A percentile compares a stretch with the other conserved stretches of the same genome.
Conservation (phyloP, 2,888 invertebrate species). For the Synergus laeviventris region DNA sequence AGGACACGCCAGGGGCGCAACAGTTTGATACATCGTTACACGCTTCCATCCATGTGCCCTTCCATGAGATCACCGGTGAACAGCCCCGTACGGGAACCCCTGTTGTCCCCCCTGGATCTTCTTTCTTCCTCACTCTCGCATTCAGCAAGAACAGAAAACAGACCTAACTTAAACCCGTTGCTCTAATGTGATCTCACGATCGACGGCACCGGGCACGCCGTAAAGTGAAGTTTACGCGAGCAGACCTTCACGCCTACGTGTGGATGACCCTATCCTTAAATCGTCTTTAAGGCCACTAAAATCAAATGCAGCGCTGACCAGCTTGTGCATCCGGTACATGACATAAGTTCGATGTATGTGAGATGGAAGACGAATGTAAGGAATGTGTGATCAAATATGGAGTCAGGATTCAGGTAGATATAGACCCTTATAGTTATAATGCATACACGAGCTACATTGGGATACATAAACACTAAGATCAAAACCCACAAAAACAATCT, state of each 20-base stretch:
- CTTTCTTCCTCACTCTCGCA: constrained; percentile 45
- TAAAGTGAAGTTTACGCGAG: constrained; percentile 58
- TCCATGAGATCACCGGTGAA: constrained; percentile 36
- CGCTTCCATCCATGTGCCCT: constrained; percentile 69
- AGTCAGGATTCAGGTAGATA: not conserved
- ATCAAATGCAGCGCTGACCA: not conserved
- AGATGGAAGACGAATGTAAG: not conserved
- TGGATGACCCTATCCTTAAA: constrained; percentile 17
- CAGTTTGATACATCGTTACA: constrained; percentile 76
- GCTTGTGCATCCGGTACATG: not conserved
- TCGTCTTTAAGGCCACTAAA: not conserved
- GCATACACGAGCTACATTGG: too few relatives aligned
- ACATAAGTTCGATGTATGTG: too few relatives aligned
- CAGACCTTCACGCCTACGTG: constrained; percentile 57
- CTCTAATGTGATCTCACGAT: constrained; percentile 63
- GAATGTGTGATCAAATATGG: not conserved
- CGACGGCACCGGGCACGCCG: constrained; percentile 56
- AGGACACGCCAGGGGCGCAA: constrained; percentile 75
- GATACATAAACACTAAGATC: not conserved
- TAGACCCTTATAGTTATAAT: too few relatives aligned
- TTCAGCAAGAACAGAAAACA: constrained; percentile 37
- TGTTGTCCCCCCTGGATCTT: constrained; percentile 43
- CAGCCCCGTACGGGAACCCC: constrained; percentile 45
- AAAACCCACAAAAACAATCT: not conserved
- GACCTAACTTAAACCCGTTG: constrained; percentile 54